Evolutionary conservation across 2,113 vertebrate species (phyloP).

Genomic region (Urocitellus parryii): DNA sequence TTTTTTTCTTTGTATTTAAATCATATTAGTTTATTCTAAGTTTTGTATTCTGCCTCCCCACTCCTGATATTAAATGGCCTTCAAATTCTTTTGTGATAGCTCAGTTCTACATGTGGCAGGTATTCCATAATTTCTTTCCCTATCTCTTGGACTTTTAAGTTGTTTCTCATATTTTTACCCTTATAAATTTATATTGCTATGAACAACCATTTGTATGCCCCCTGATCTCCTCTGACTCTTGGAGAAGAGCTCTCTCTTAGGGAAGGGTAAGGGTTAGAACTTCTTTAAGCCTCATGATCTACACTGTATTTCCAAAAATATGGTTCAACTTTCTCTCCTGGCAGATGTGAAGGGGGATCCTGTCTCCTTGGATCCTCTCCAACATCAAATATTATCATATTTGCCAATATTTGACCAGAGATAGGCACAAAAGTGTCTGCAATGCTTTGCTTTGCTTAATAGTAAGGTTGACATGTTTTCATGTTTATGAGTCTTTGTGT

Average conservation of each 20-base stretch:
- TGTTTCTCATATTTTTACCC: not conserved
- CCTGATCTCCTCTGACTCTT: not conserved
- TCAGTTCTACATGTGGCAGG: slow-evolving; percentile 2
- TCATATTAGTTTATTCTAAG: not conserved
- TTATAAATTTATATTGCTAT: not conserved
- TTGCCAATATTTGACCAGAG: not conserved
- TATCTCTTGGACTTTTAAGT: not conserved
- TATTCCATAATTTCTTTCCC: not conserved
- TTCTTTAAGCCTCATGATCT: not conserved
- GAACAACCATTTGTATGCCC: not conserved
- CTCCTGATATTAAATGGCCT: not conserved
- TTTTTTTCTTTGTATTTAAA: not conserved
- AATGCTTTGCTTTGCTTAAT: not conserved
- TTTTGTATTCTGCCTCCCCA: not conserved
- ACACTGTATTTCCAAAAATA: not conserved
- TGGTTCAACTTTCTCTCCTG: not conserved
- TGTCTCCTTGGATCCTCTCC: not conserved
- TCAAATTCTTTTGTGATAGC: not conserved
- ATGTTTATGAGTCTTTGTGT: slow-evolving; percentile 23
- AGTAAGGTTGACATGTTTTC: not conserved
- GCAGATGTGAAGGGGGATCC: not conserved
- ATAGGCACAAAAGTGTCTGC: not conserved
- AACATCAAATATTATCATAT: not conserved
- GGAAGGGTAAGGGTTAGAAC: not conserved
- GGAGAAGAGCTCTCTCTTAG: not conserved